Evolutionary conservation across 2,113 vertebrate genomes (phyloP).

Genomic region (Myrmecobius fasciatus): DNA sequence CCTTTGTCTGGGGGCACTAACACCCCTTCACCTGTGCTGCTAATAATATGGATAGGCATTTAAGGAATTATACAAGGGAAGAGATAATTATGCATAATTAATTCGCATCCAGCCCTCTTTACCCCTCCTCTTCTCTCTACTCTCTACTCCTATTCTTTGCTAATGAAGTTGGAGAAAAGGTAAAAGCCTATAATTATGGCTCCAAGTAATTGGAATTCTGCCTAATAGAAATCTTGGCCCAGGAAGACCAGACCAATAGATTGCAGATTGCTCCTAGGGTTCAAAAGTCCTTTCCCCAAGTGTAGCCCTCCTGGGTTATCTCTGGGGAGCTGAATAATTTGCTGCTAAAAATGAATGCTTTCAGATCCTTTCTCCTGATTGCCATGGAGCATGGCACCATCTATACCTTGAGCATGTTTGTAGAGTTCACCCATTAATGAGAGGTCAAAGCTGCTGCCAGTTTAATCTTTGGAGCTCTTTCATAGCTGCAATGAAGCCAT

Average conservation of each 20-base stretch:
- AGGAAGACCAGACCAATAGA: conserved; percentile 65
- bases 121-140: conserved; percentile 59
- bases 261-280: conserved; percentile 35
- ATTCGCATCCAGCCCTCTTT: conserved; percentile 49
- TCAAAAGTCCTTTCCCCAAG: conserved; percentile 14
- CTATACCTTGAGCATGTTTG: not conserved
- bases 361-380: not conserved
- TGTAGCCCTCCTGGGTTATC: conserved; percentile 35
- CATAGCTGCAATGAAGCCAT: not conserved
- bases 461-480: conserved; percentile 9
- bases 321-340: conserved; percentile 57
- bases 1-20: conserved; percentile 56
- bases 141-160: conserved; percentile 29
- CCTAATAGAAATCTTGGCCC: conserved; percentile 63
- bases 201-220: conserved; percentile 77
- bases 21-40: conserved; percentile 52
- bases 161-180: conserved; percentile 70
- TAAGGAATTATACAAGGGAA: conserved; percentile 52
- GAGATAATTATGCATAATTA: conserved; percentile 65
- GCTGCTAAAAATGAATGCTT: conserved; percentile 52
- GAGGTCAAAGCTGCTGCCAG: conserved; percentile 12
- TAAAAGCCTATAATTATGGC: conserved; percentile 70
- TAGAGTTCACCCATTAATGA: conserved; percentile 25
- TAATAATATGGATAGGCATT: conserved; percentile 39
- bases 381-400: conserved; percentile 42